Conservation (phyloP, 2,113 vertebrate genomes). For the Myotis brandtii region DNA sequence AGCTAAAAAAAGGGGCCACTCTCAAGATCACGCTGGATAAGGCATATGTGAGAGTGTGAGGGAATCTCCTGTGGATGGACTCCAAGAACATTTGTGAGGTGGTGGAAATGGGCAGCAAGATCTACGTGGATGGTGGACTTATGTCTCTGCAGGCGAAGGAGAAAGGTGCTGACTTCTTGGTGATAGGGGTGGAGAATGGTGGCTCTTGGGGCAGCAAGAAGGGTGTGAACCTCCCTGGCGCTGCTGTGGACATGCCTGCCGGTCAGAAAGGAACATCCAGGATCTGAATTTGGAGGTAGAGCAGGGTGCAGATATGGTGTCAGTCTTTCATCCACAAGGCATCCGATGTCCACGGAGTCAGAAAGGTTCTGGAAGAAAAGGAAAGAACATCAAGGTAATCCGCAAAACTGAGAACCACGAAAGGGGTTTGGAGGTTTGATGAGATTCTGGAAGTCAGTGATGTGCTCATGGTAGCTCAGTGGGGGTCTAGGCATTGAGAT, state of each 20-base stretch:
- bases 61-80: conserved; percentile 95
- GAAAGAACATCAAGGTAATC: conserved; percentile 98
- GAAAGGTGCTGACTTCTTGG: conserved; percentile 89
- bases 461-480: conserved; percentile 88
- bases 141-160: conserved; percentile 94
- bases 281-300: conserved; percentile 96
- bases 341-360: conserved; percentile 93
- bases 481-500: conserved; percentile 98
- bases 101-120: conserved; percentile 90
- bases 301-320: conserved; percentile 97
- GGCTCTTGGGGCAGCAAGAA: conserved; percentile 97
- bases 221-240: conserved; percentile 95
- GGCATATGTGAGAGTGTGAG: conserved; percentile 92
- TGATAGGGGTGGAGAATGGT: conserved; percentile 93
- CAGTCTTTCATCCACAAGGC: conserved; percentile 99
- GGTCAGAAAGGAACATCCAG: conserved; percentile 94
- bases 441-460: conserved; percentile 98
- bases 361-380: conserved; percentile 94
- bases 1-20: conserved; percentile 91
- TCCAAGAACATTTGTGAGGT: conserved; percentile 98
- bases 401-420: conserved; percentile 99
- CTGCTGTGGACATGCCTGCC: conserved; percentile 94
- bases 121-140: conserved; percentile 96
- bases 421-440: conserved; percentile 96
- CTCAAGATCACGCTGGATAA: conserved; percentile 95